phyloP scores from a whole-genome alignment of 2,113 vertebrate species.

The Chaetodon auriga region DNA sequence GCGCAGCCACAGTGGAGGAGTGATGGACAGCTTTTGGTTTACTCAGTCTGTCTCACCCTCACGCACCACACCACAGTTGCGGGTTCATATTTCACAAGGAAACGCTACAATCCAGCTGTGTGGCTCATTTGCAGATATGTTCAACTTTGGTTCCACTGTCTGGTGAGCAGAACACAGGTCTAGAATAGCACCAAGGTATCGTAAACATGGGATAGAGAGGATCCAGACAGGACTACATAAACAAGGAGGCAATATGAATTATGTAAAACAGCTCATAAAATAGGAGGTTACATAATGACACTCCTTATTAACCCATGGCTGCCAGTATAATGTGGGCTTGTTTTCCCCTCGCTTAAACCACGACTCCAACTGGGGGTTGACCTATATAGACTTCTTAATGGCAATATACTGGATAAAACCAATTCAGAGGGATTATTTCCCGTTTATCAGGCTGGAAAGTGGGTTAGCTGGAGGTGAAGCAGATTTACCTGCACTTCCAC shows the following conservation, averaged over 20 bases:
- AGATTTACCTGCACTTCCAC: background rate
- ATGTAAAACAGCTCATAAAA: conserved; percentile 9
- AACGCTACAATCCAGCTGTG: conserved; percentile 24
- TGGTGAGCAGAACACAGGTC: conserved; percentile 2
- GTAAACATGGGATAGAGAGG: background rate
- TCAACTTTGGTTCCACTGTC: conserved; percentile 7
- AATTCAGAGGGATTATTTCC: background rate
- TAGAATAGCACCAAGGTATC: background rate
- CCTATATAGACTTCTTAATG: background rate
- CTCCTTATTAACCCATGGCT: background rate
- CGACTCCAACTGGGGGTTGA: background rate
- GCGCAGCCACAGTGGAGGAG: conserved; percentile 12
- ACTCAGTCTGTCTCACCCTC: conserved; percentile 8
- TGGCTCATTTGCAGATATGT: conserved; percentile 17
- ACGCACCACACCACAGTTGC: conserved; percentile 13
- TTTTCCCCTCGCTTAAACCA: background rate
- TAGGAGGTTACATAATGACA: background rate
- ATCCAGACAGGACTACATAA: conserved; percentile 35
- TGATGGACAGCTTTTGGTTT: conserved; percentile 56
- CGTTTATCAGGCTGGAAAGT: background rate
- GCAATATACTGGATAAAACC: background rate
- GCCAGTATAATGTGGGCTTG: background rate
- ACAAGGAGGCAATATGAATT: background rate
- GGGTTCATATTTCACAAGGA: conserved; percentile 55
- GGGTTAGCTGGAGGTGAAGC: background rate